Evolutionary conservation across 37 sponge, comb jelly and placozoan genomes (phyloP), one percentile per base, ranked within the genome.

Genomic region (Eunapius fragilis): DNA sequence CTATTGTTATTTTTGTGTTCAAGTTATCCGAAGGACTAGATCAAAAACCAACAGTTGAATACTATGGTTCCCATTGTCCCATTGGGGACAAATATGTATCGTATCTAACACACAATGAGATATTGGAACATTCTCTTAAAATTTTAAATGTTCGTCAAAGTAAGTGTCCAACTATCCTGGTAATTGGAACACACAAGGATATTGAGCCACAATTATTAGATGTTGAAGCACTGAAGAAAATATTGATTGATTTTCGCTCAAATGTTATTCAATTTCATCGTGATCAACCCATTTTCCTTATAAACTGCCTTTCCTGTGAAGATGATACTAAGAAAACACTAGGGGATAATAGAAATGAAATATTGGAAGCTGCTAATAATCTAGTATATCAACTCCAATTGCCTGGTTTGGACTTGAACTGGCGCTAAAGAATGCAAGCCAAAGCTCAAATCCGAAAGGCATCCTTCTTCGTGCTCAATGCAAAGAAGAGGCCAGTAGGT

Each of bases 11-110:
- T 2, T 78, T 78, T 78, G 47, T 78, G 3, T 30, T 78, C n/a
- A 78, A 78, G 47, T 37, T 78, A 30, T 48, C 78, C 7, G 78
- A 78, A 78, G 27, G 78, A 14, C 38, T 78, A 12, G 78, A 78
- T 25, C 37, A 78, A 41, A 41, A 78, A 14, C 78, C 78, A 37
- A 37, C 13, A 6, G 38, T 78, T 78, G 78, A 78, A 78, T 78
- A 41, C n/a, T 78, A 78, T 78, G 78, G 33, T 48, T 14, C 6
- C 0, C 25, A 78, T 37, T 5, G 33, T 6, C 5, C 17, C 38
- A 38, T n/a, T 78, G 78, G 78, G 25, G 41, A 78, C 27, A 35
- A 26, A 12, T 0, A 9, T 25, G 27, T 25, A 6, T 38, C 35
- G 25, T 30, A 41, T 38, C 27, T 78, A 25, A 25, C 37, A 25